Evolutionary conservation across 2,888 invertebrate genomes (phyloP).

Genomic region (Acholoe squamosa): DNA sequence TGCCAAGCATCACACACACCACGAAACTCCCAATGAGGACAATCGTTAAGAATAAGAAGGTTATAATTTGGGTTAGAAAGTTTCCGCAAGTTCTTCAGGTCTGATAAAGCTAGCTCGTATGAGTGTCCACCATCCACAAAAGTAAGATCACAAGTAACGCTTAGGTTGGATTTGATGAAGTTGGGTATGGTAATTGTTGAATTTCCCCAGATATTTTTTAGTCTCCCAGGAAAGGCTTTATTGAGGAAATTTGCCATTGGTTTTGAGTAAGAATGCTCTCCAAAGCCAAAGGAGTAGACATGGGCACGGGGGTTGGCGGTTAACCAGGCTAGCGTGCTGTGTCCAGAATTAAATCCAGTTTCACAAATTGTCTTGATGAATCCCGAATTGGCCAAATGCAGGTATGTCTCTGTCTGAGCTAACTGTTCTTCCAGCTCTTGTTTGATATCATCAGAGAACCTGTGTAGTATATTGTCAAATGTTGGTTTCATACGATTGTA

Average conservation of each 20-base stretch:
- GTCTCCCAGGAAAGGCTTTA: slow-evolving; percentile 63
- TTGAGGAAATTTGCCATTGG: slow-evolving; percentile 66
- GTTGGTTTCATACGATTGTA: neutral
- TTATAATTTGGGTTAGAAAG: neutral
- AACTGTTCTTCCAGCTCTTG: neutral
- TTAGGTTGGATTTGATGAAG: slow-evolving; percentile 31
- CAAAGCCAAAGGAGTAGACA: slow-evolving; percentile 67
- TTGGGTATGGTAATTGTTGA: slow-evolving; percentile 65
- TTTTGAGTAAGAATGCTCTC: slow-evolving; percentile 63
- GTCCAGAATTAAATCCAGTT: slow-evolving; percentile 58
- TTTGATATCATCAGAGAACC: neutral
- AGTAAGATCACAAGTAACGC: slow-evolving; percentile 66
- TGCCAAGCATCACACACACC: too few relatives aligned
- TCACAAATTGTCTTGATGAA: slow-evolving; percentile 47
- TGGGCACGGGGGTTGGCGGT: neutral
- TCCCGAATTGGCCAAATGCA: neutral
- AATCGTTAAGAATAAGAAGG: neutral
- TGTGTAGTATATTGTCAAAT: neutral
- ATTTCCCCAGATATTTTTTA: slow-evolving; percentile 66
- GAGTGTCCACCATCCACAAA: slow-evolving; percentile 70
- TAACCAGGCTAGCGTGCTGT: slow-evolving; percentile 29
- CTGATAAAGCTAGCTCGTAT: slow-evolving; percentile 61
- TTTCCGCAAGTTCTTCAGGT: slow-evolving; percentile 60
- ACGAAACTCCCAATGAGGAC: too few relatives aligned
- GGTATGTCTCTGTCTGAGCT: neutral